Base-by-base conservation (phyloP, 2,797 vertebrate species). In the Sebastes umbrosus region DNA sequence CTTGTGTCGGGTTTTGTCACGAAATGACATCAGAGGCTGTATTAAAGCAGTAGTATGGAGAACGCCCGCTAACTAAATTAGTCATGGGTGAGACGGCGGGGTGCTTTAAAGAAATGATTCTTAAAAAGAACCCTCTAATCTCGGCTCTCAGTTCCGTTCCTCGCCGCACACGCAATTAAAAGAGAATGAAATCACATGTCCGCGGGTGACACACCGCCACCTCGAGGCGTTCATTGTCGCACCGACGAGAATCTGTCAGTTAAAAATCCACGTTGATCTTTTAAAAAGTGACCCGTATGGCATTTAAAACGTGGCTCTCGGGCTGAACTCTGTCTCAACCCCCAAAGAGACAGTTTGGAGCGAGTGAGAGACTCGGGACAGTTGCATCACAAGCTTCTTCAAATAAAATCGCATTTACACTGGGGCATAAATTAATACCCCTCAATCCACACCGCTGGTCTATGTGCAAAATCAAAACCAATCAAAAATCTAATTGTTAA, bases 221-320 rank as follows among this genome's bases (percentile, higher is more conserved):
- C 76, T 79, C 74, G 2, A 75, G 62, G 77, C 73, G 52, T 78
- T 84, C 0, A 74, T 84, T 73, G 79, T 67, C 6, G 50, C 4
- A 6, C 62, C 1, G 60, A 62, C 18, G 25, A 69, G 69, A 84
- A 79, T 52, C 29, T 10, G 32, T 84, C 85, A 62, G 39, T 81
- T 82, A 67, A 18, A 83, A 86, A 87, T 83, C 80, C 34, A 62
- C 12, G 62, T 55, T 72, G 79, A 88, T 89, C 76, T 87, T 87
- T 82, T 79, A 64, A 87, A 89, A 78, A 83, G 60, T 83, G 84
- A 91, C 84, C 86, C 83, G 78, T n/a, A 0, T 80, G 77, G 84
- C 83, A 87, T 85, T 89, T 83, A 9, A 77, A 79, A 82, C 43
- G 2, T 73, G 58, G 20, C 72, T 73, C 62, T 22, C 3, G 20